A percentile compares a stretch with the other conserved stretches of the same genome.
These are phyloP conservation scores for Melanocharis versteri DNA, from an alignment of 2,113 vertebrate species.

Conservation along the genomic window DNA sequence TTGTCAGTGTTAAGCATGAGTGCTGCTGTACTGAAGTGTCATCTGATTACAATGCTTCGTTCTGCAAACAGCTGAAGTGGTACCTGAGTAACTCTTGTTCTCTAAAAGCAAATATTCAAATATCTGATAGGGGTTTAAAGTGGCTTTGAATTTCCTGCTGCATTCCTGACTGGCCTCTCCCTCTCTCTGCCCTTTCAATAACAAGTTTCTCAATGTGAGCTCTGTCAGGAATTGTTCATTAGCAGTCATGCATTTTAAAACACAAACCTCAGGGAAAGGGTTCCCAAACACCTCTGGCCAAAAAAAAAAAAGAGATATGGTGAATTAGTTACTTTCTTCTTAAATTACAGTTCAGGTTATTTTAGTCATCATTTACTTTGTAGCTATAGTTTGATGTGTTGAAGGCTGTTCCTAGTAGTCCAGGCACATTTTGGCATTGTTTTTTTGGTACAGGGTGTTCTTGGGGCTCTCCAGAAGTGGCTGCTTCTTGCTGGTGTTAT, in stretches of 20 bases:
- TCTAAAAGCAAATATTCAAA: not conserved
- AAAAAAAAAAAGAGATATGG: not conserved
- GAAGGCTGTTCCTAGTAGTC: not conserved
- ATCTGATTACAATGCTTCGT: not conserved
- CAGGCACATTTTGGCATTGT: not conserved
- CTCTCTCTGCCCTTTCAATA: not conserved
- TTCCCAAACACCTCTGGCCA: not conserved
- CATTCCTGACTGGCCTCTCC: not conserved
- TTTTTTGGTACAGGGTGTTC: not conserved
- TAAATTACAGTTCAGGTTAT: not conserved
- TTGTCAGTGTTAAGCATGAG: not conserved
- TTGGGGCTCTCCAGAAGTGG: not conserved
- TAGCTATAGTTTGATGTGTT: not conserved
- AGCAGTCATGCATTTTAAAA: not conserved
- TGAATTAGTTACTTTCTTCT: not conserved
- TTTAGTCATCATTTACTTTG: not conserved
- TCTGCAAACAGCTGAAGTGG: not conserved
- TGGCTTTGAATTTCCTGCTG: not conserved
- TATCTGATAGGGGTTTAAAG: not conserved
- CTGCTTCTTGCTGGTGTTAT: not conserved
- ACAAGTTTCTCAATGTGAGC: not conserved
- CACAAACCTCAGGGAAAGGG: not conserved
- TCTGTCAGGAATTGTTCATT: not conserved
- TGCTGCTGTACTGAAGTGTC: not conserved
- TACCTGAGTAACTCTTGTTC: not conserved